A percentile compares a stretch with the other conserved stretches of the same genome.
Evolutionary conservation across 2,888 invertebrate genomes (phyloP).

Genomic region (Oligia strigilis): DNA sequence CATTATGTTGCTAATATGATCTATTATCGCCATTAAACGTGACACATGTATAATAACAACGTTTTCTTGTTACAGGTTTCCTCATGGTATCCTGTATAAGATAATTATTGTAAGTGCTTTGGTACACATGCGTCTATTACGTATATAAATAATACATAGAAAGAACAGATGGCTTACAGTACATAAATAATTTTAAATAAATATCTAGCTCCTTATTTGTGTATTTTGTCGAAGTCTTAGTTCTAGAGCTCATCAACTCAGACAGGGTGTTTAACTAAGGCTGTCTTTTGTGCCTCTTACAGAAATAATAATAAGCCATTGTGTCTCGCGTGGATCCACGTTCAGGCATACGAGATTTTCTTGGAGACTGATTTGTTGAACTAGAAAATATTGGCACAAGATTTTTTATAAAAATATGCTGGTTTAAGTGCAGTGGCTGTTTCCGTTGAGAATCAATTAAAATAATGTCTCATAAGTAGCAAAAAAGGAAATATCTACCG

Average conservation of each 20-base stretch:
- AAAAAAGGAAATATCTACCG: not conserved
- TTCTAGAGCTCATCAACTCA: not conserved
- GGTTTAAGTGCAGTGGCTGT: not conserved
- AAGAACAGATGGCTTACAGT: constrained; percentile 45
- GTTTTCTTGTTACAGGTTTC: constrained; percentile 74
- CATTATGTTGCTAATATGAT: constrained; percentile 32
- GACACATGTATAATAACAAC: constrained; percentile 38
- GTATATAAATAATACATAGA: constrained; percentile 38
- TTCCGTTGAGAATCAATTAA: not conserved
- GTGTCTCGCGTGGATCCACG: too few relatives aligned
- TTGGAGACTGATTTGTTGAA: not conserved
- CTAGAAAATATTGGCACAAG: not conserved
- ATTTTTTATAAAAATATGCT: not conserved
- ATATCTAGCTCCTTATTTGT: not conserved
- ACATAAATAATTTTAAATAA: not conserved
- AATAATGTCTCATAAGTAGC: not conserved
- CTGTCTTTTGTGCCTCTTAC: not conserved
- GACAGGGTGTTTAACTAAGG: not conserved
- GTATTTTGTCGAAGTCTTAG: not conserved
- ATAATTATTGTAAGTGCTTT: constrained; percentile 74
- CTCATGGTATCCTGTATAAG: constrained; percentile 74
- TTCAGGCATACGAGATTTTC: not conserved
- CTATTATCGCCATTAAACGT: constrained; percentile 40
- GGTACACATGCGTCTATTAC: constrained; percentile 23
- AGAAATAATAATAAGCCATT: too few relatives aligned